Percentiles rank a stretch among this genome's conserved stretches.
Evolutionary conservation across 2,888 invertebrate genomes (phyloP).

Genomic region (Tolmerus cingulatus): DNA sequence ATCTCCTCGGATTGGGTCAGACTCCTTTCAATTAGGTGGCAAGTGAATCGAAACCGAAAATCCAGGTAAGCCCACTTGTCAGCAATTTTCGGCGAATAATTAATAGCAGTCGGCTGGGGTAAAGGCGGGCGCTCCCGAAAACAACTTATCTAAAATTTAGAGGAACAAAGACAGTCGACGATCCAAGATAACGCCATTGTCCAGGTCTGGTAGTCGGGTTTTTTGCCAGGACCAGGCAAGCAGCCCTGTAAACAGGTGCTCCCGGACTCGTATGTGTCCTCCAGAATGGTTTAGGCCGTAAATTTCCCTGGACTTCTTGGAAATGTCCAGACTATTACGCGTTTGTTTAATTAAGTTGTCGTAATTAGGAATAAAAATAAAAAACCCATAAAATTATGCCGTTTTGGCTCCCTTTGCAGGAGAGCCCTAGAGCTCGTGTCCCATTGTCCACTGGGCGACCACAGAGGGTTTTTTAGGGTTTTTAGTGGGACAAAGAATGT

Average conservation of each 20-base stretch:
- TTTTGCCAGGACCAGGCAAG: not conserved
- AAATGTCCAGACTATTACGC: constrained; percentile 24
- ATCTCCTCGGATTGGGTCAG: not conserved
- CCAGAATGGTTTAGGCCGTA: not conserved
- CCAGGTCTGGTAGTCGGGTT: not conserved
- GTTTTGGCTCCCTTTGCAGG: not conserved
- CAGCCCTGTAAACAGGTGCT: constrained; percentile 22
- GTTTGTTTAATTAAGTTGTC: constrained; percentile 29
- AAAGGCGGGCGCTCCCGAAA: not conserved
- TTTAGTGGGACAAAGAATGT: not conserved
- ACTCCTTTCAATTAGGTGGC: not conserved
- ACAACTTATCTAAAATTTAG: constrained; percentile 24
- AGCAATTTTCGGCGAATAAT: not conserved
- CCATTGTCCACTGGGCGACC: not conserved
- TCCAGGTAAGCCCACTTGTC: not conserved
- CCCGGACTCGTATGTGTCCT: not conserved
- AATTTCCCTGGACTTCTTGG: constrained; percentile 12
- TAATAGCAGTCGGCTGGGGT: constrained; percentile 16
- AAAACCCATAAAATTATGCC: not conserved
- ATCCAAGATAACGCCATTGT: constrained; percentile 20
- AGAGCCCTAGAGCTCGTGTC: not conserved
- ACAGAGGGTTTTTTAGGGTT: not conserved
- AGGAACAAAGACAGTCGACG: constrained; percentile 17
- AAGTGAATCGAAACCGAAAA: not conserved
- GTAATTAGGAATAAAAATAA: constrained; percentile 34